Percentiles rank a stretch among this genome's conserved stretches.
Evolutionary conservation across 2,113 vertebrate species (phyloP).

Genomic region (Castor canadensis): DNA sequence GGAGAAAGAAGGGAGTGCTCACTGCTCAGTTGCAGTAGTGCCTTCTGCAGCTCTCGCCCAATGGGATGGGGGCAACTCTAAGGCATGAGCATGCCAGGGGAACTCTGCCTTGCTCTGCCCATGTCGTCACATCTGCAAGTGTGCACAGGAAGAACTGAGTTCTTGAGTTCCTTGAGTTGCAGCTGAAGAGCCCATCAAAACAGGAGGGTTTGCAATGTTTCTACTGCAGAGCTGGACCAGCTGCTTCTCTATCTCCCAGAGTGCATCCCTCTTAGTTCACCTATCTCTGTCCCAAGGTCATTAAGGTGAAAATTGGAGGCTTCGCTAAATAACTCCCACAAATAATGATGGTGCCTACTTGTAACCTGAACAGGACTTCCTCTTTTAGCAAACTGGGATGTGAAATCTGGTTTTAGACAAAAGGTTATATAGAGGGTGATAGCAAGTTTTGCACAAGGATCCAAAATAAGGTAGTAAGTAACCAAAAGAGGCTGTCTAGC

Average conservation of each 20-base stretch:
- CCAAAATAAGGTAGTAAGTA: not conserved
- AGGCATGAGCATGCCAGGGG: not conserved
- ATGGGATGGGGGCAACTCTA: not conserved
- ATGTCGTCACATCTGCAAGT: not conserved
- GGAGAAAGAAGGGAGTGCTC: not conserved
- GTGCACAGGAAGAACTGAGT: not conserved
- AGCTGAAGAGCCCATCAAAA: not conserved
- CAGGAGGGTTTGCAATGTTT: not conserved
- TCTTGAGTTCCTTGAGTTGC: not conserved
- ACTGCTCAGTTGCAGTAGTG: not conserved
- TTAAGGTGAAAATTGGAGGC: not conserved
- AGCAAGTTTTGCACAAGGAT: not conserved
- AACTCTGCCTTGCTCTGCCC: not conserved
- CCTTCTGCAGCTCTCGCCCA: not conserved
- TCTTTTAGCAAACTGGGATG: not conserved
- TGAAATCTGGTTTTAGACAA: slow-evolving; percentile 13
- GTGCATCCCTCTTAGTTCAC: not conserved
- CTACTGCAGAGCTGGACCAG: not conserved
- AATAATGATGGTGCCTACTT: not conserved
- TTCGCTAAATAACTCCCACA: not conserved
- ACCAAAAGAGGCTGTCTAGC: not conserved
- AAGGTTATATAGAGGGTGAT: not conserved
- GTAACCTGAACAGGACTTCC: not conserved
- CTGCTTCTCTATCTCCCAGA: not conserved
- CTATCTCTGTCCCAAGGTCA: not conserved